Evolutionary conservation across 2,113 vertebrate species (phyloP), one percentile per base, ranked within the genome.

Genomic region (Eidolon helvum): DNA sequence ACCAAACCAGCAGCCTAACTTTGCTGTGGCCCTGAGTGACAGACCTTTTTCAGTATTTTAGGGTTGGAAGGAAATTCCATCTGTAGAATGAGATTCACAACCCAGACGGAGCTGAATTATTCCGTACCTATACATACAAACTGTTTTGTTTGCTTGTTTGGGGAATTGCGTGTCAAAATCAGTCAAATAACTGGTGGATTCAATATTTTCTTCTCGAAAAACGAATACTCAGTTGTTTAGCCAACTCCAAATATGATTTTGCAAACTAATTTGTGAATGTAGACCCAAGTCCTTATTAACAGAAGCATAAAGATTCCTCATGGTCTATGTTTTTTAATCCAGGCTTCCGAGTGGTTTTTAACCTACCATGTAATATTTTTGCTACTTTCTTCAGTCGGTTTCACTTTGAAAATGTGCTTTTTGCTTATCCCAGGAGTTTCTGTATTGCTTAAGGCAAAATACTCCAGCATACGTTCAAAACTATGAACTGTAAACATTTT

Each of bases 391-490:
- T 86, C n/a, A 65, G 35, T 48, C 53, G 53, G 43, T 61, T 92
- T 94, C 87, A 40, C 84, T 96, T 86, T 96, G 93, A 78, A 98
- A 97, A 84, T 59, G 63, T 65, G 71, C 15, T 94, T 97, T 96
- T 94, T 74, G 86, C 45, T 83, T 91, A 55, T 91, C 87, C 94
- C 86, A 91, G 69, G 94, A 94, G 89, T 69, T 84, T 94, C 91
- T 95, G 53, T 93, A 63, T 63, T 59, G 94, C 87, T 92, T 43
- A 71, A 45, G 95, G 96, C 90, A 87, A 77, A 96, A 96, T 68
- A 55, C 8, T 63, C 61, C 2, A 53, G 30, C 0, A 0, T 8
- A 48, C 4, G 0, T 83, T 95, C 82, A 91, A 63, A 53, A 69
- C 63, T 72, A 3, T 61, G 68, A 96, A 96, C 93, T 79, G 83